Percentiles rank a stretch among this genome's conserved stretches.
Conservation (phyloP, 2,113 vertebrate species). For the Equus przewalskii region DNA sequence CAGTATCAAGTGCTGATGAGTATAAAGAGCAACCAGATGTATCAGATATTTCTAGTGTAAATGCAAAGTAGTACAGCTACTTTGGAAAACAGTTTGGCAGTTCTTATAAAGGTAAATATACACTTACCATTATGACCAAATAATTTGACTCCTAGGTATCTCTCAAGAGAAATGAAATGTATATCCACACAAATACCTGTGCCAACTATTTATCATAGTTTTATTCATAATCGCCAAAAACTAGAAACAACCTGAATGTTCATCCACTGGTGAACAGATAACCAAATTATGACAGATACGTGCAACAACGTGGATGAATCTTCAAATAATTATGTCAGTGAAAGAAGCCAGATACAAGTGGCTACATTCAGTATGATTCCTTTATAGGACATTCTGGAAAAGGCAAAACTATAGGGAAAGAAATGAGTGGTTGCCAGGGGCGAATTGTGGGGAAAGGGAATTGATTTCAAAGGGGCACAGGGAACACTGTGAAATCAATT, state of each 20-base stretch:
- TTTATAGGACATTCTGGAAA: neutral
- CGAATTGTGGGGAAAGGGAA: neutral
- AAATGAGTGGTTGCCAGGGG: neutral
- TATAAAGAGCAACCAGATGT: neutral
- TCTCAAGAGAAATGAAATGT: neutral
- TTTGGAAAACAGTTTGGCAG: neutral
- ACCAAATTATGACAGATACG: neutral
- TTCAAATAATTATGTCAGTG: slow-evolving; percentile 4
- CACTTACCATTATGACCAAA: neutral
- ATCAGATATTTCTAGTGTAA: neutral
- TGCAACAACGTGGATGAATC: neutral
- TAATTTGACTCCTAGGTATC: neutral
- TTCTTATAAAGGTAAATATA: neutral
- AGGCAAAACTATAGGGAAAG: neutral
- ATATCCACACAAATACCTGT: neutral
- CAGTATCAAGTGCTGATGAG: neutral
- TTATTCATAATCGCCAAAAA: neutral
- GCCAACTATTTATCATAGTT: neutral
- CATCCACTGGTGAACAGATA: neutral
- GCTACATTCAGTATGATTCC: neutral
- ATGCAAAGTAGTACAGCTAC: neutral
- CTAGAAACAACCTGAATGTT: neutral
- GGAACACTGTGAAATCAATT: neutral
- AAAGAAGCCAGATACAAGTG: slow-evolving; percentile 19
- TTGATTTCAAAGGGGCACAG: neutral